Percentiles rank a stretch among this genome's conserved stretches.
These are phyloP conservation scores for Plagodis dolabraria DNA, from an alignment of 2,888 invertebrate species.

Conservation along the genomic window DNA sequence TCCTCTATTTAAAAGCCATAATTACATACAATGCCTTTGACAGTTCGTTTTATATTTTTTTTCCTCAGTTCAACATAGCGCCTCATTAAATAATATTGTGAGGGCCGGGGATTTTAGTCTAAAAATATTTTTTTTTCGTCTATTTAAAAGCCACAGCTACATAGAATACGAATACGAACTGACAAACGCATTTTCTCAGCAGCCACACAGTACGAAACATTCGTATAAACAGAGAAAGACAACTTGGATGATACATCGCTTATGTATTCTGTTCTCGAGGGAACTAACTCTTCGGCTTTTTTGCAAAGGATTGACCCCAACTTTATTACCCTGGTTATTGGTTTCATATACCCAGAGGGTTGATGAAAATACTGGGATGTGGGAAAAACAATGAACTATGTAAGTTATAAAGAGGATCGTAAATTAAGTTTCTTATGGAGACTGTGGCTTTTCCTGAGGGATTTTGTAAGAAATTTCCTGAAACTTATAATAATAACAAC, in stretches of 20 bases:
- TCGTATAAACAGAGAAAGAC: slow-evolving; percentile 30
- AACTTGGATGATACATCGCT: slow-evolving; percentile 47
- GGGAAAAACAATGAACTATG: slow-evolving; percentile 32
- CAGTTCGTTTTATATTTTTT: no score
- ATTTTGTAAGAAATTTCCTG: not conserved
- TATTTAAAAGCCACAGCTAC: no score
- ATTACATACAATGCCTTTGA: no score
- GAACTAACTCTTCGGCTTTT: slow-evolving; percentile 50
- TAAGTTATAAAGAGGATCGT: slow-evolving; percentile 13
- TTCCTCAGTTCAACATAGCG: no score
- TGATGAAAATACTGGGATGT: slow-evolving; percentile 50
- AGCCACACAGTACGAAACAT: slow-evolving; percentile 29
- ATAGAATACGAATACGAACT: no score
- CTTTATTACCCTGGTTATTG: slow-evolving; percentile 63
- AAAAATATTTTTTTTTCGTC: no score
- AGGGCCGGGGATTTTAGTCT: no score
- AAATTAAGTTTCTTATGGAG: slow-evolving; percentile 22
- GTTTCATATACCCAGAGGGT: slow-evolving; percentile 58
- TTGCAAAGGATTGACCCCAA: slow-evolving; percentile 52
- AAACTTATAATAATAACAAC: not conserved
- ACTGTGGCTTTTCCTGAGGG: not conserved
- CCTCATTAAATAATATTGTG: no score
- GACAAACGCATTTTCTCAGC: no score
- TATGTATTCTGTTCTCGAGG: slow-evolving; percentile 53
- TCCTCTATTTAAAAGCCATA: no score